Conservation (phyloP, 2,888 invertebrate species). For the Trichogramma dendrolimi region DNA sequence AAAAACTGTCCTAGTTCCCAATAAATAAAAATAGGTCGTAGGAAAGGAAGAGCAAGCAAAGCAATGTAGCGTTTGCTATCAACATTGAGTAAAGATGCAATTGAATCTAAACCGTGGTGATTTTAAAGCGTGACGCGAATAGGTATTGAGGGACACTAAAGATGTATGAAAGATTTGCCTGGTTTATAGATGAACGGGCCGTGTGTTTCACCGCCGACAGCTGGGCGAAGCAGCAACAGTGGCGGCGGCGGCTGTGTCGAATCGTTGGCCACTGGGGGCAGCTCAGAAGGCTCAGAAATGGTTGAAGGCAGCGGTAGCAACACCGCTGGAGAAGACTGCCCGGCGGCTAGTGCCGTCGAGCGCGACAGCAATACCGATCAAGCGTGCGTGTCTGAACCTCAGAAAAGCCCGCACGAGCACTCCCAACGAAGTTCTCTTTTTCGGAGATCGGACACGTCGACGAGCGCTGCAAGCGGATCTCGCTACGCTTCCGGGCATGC, state of each 20-base stretch:
- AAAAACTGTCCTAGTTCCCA: not conserved
- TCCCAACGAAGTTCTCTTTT: slow-evolving; percentile 19
- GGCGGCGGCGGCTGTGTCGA: slow-evolving; percentile 36
- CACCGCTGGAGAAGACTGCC: slow-evolving; percentile 4
- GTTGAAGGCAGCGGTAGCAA: slow-evolving; percentile 23
- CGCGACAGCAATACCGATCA: slow-evolving; percentile 27
- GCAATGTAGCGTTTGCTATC: not conserved
- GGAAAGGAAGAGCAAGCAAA: not conserved
- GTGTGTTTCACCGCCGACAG: slow-evolving; percentile 64
- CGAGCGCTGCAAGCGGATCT: slow-evolving; percentile 32
- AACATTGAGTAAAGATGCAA: too few species aligned
- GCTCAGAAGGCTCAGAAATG: slow-evolving; percentile 29
- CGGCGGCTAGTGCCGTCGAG: slow-evolving; percentile 31
- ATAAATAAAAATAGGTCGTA: not conserved
- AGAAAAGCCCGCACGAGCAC: slow-evolving; percentile 12
- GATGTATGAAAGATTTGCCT: slow-evolving; percentile 17
- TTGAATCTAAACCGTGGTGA: too few species aligned
- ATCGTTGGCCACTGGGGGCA: slow-evolving; percentile 33
- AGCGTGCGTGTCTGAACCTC: not conserved
- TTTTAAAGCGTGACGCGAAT: too few species aligned
- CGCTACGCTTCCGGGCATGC: slow-evolving; percentile 33
- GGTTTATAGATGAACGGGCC: slow-evolving; percentile 71
- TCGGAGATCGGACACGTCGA: slow-evolving; percentile 24
- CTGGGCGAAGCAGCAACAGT: slow-evolving; percentile 41
- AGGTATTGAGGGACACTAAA: not conserved